Base-by-base conservation (phyloP, 2,113 vertebrate genomes). In the Sebastes schlegelii region DNA sequence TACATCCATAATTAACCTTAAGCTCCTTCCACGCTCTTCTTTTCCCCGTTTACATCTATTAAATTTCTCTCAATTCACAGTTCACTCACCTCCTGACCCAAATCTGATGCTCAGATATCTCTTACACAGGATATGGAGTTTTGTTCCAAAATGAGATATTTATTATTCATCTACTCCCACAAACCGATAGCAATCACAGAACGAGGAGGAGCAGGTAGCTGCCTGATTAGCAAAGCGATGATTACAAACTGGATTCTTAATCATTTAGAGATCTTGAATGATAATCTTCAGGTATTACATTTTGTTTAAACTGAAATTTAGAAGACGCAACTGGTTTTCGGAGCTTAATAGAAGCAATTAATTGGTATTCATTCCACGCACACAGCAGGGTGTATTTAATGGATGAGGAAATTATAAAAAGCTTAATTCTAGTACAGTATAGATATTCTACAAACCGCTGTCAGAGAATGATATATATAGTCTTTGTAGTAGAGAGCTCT, bases 1-100 rank as follows among this genome's bases (percentile, higher is more conserved):
- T 91, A 62, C 85, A 61, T 72, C 63, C 48, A 62, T 21, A 78
- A 78, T 77, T 49, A 80, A 88, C 90, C 88, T 88, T 74, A 72
- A 42, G 49, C 64, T 83, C 42, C 34, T 13, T 26, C 14, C 17
- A 21, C 16, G 1, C 13, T 26, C 45, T 72, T 67, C 49, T 68
- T 69, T 69, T 79, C 26, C 26, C 66, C n/a, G 0, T 57, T 81
- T 58, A 34, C 10, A 80, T 80, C 68, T 11, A 72, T 81, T 51
- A 69, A 16, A 66, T 77, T 48, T 88, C 52, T 52, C 8, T 19
- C 17, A 6, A 72, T 75, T 61, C 43, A 17, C 58, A 70, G 74
- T 70, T 82, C 71, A 62, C 45, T 83, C 69, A 61, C 80, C 89
- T 82, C 16, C 23, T 64, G 82, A 84, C 78, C 84, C 42, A 70